Conservation (phyloP, 2,113 vertebrate species). For the Gambusia holbrooki region DNA sequence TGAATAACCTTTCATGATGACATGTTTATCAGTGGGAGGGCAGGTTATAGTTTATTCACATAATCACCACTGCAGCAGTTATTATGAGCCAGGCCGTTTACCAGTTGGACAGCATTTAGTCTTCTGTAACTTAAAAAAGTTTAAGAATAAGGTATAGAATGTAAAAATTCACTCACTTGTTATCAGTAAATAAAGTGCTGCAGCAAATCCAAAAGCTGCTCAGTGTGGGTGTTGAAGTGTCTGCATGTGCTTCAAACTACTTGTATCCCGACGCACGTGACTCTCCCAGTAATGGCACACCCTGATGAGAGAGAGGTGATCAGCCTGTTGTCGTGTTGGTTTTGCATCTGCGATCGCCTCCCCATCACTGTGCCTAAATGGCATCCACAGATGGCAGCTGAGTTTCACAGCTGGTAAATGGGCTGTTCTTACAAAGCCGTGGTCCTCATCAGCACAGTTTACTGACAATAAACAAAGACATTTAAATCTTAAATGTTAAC, state of each 20-base stretch:
- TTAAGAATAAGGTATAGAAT: background rate
- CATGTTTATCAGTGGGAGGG: too few species aligned
- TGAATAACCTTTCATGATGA: too few species aligned
- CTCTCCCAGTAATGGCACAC: conserved; percentile 25
- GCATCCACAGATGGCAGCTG: conserved; percentile 59
- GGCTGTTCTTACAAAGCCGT: conserved; percentile 38
- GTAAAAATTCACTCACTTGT: conserved; percentile 4
- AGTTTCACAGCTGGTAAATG: conserved; percentile 44
- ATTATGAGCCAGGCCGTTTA: too few species aligned
- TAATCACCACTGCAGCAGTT: too few species aligned
- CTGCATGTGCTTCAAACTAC: conserved; percentile 24
- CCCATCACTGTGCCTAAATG: conserved; percentile 35
- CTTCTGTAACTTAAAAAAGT: background rate
- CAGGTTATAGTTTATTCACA: background rate
- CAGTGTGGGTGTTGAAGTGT: conserved; percentile 6
- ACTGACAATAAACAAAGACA: conserved; percentile 16
- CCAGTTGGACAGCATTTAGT: background rate
- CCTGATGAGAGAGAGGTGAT: conserved; percentile 44
- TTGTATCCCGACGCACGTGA: conserved; percentile 26
- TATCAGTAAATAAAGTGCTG: conserved; percentile 1
- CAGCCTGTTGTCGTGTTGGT: conserved; percentile 42
- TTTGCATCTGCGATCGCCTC: conserved; percentile 53
- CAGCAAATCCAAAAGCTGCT: conserved; percentile 9
- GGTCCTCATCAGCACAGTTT: conserved; percentile 15
- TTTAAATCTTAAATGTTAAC: conserved; percentile 17